Conservation (phyloP, 2,888 invertebrate species). For the Noctua pronuba region DNA sequence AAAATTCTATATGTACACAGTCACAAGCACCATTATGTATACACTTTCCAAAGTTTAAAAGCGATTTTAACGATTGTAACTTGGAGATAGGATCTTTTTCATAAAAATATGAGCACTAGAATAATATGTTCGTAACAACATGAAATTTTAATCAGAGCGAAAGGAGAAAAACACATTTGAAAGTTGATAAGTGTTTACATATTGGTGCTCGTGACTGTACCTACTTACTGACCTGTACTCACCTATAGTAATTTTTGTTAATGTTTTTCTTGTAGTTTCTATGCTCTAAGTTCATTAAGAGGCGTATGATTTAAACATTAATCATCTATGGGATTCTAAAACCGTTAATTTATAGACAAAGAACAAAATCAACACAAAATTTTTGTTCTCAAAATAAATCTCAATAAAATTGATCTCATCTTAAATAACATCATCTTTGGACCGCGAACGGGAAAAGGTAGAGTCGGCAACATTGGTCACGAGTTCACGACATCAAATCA, state of each 20-base stretch:
- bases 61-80: no score
- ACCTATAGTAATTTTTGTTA: not conserved
- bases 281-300: not conserved
- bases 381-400: conserved; percentile 87
- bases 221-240: not conserved
- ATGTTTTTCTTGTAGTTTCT: not conserved
- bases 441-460: conserved; percentile 75
- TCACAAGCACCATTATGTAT: no score
- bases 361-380: conserved; percentile 79
- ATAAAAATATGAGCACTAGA: no score
- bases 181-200: no score
- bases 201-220: no score
- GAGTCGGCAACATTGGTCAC: conserved; percentile 71
- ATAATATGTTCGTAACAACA: no score
- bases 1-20: not conserved
- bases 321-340: conserved; percentile 75
- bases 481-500: not conserved
- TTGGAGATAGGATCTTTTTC: no score
- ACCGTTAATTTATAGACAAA: conserved; percentile 82
- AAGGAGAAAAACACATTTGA: no score
- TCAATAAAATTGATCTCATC: conserved; percentile 88
- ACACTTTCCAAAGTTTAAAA: no score
- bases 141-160: no score
- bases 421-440: conserved; percentile 87
- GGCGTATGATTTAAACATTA: conserved; percentile 71